A percentile compares a stretch with the other conserved stretches of the same genome.
phyloP scores from a whole-genome alignment of 2,888 invertebrate genomes.

The Mythimna albipuncta region DNA sequence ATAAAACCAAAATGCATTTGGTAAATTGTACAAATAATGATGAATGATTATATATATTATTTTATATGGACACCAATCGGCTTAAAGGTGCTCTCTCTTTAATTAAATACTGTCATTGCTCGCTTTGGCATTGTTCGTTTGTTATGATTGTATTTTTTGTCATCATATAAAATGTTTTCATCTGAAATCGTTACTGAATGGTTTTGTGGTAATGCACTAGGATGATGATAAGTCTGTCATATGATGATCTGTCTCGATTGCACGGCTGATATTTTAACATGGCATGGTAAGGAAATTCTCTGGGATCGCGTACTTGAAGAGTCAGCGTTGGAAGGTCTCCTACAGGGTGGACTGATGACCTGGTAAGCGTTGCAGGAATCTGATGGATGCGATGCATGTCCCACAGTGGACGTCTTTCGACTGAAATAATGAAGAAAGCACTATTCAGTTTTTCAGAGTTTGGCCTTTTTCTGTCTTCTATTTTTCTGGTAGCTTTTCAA shows the following conservation, averaged over 20 bases:
- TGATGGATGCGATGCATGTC: no score
- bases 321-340: no score
- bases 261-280: no score
- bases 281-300: no score
- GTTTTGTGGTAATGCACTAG: background rate
- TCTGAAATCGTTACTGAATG: constrained; percentile 6
- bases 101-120: constrained; percentile 62
- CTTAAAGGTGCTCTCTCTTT: constrained; percentile 52
- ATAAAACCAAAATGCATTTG: constrained; percentile 60
- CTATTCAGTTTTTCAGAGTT: no score
- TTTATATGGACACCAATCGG: constrained; percentile 55
- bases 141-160: background rate
- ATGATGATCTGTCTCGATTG: no score
- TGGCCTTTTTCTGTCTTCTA: background rate
- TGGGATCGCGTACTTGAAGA: no score
- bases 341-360: no score
- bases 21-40: constrained; percentile 59
- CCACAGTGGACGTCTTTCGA: no score
- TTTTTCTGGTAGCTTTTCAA: background rate
- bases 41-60: constrained; percentile 60
- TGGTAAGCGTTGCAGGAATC: no score
- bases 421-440: no score
- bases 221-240: no score
- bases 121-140: constrained; percentile 17
- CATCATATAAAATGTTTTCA: background rate